phyloP scores from a whole-genome alignment of 2,113 vertebrate genomes.

The Macroglossus sobrinus region DNA sequence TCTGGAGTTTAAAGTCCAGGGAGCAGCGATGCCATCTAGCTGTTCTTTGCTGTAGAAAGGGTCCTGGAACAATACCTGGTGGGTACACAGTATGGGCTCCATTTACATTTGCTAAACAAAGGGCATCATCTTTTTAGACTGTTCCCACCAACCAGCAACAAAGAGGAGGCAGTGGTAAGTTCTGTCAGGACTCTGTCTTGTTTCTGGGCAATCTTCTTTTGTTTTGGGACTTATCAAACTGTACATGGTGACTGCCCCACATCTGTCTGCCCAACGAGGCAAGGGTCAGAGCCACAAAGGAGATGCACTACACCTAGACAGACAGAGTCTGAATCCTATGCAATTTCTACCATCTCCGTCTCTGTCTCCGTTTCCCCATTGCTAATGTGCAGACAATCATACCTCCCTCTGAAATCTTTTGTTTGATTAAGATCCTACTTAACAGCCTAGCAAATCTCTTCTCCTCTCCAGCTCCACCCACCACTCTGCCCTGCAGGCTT shows the following conservation, averaged over 20 bases:
- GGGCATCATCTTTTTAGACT: not conserved
- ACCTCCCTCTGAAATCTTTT: not conserved
- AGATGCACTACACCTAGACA: not conserved
- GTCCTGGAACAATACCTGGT: not conserved
- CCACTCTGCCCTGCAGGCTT: not conserved
- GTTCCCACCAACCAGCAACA: not conserved
- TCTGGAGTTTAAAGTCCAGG: not conserved
- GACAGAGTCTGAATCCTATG: not conserved
- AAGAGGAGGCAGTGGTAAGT: not conserved
- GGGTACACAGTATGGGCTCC: not conserved
- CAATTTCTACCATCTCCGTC: not conserved
- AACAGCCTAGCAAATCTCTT: not conserved
- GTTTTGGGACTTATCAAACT: not conserved
- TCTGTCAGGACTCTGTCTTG: not conserved
- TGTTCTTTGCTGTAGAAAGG: not conserved
- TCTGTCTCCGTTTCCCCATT: not conserved
- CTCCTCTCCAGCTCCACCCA: no score
- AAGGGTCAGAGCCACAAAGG: not conserved
- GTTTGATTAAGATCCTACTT: no score
- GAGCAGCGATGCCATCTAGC: not conserved
- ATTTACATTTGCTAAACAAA: not conserved
- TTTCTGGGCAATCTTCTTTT: not conserved
- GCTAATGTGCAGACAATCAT: accelerated
- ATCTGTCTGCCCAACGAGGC: not conserved
- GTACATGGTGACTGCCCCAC: no score